These are phyloP conservation scores for Drosophila pallidifrons DNA, from an alignment of 1,140 invertebrate species.

Conservation along the genomic window DNA sequence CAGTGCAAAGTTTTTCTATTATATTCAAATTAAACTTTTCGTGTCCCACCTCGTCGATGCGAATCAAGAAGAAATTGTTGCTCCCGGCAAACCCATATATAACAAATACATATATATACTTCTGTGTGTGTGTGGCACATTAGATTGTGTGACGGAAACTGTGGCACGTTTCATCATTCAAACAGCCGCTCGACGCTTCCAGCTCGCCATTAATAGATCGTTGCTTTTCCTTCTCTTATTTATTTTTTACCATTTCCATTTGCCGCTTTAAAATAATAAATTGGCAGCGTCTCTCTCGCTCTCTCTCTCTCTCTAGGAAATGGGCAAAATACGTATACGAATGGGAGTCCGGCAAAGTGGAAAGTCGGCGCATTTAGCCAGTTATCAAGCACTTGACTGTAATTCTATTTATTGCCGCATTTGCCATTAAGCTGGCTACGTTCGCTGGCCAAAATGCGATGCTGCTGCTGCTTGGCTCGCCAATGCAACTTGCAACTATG, in stretches of 20 bases:
- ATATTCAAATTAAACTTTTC: conserved; percentile 83
- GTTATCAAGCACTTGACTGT: conserved; percentile 80
- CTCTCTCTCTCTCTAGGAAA: conserved; percentile 11
- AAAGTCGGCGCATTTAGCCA: conserved; percentile 65
- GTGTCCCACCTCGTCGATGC: conserved; percentile 20
- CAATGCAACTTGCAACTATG: not conserved
- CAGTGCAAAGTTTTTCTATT: conserved; percentile 75
- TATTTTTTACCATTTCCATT: conserved; percentile 40
- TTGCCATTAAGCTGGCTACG: conserved; percentile 58
- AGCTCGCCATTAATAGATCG: conserved; percentile 48
- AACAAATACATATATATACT: not conserved
- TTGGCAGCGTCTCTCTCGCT: conserved; percentile 39
- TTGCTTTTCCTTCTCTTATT: conserved; percentile 31
- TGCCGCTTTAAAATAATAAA: conserved; percentile 68
- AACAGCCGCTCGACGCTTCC: conserved; percentile 38
- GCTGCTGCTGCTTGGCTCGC: not conserved
- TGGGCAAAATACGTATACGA: not conserved
- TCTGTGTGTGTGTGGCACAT: conserved; percentile 22
- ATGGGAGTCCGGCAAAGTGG: conserved; percentile 24
- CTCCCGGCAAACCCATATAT: conserved; percentile 21
- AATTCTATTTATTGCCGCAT: conserved; percentile 80
- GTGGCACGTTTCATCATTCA: conserved; percentile 73
- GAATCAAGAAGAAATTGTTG: conserved; percentile 52
- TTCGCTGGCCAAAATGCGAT: conserved; percentile 26
- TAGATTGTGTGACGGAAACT: conserved; percentile 37